Evolutionary conservation across 2,797 vertebrate species (phyloP).

Genomic region (Acrocephalus scirpaceus): DNA sequence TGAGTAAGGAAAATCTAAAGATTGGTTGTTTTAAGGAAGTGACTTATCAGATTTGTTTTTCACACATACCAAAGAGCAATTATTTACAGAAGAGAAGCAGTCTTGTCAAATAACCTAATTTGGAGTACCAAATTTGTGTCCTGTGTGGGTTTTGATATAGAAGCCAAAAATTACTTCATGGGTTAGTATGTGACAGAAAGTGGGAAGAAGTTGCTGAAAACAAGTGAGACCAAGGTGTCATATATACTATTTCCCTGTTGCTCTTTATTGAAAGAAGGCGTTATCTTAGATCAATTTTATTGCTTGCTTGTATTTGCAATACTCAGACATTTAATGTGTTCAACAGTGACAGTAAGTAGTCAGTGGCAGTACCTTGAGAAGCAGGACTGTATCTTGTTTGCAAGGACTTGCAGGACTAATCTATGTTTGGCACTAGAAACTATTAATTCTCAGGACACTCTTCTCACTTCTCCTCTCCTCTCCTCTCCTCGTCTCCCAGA

Average conservation of each 20-base stretch:
- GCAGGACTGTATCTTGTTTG: not conserved
- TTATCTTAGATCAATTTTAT: not conserved
- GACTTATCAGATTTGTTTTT: not conserved
- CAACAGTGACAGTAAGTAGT: not conserved
- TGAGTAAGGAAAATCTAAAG: not conserved
- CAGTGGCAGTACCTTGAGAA: not conserved
- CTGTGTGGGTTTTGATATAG: not conserved
- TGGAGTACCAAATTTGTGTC: not conserved
- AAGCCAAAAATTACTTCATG: not conserved
- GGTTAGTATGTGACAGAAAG: not conserved
- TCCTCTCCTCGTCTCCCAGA: not conserved
- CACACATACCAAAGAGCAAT: not conserved
- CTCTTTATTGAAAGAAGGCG: not conserved
- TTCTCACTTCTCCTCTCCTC: no score
- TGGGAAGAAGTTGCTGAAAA: not conserved
- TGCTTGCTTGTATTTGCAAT: not conserved
- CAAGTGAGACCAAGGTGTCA: constrained; percentile 11
- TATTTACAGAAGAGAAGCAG: not conserved
- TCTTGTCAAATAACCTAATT: not conserved
- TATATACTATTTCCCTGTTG: not conserved
- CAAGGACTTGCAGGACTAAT: not conserved
- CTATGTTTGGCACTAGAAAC: constrained; percentile 30
- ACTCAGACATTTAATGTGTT: not conserved
- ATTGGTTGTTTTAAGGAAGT: not conserved
- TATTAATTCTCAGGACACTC: constrained; percentile 17